These are phyloP conservation scores for Crotalus viridis DNA, from an alignment of 2,113 vertebrate species.

Conservation along the genomic window DNA sequence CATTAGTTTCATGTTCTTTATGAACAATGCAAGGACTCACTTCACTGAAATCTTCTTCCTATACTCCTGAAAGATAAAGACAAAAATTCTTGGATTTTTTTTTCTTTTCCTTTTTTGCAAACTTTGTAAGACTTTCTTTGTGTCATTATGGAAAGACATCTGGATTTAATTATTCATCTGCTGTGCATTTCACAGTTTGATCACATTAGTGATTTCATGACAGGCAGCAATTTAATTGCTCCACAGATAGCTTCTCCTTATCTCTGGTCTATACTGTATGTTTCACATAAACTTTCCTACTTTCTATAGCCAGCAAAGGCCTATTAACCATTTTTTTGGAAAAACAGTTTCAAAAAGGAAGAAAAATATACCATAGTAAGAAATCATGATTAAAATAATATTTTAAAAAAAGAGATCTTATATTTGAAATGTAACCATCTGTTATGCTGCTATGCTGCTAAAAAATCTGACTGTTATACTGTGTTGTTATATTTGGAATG, in stretches of 20 bases:
- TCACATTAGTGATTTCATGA: conserved; percentile 43
- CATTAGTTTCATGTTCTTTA: conserved; percentile 42
- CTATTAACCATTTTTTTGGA: not conserved
- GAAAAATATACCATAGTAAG: conserved; percentile 6
- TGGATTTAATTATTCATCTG: conserved; percentile 62
- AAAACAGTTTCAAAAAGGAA: not conserved
- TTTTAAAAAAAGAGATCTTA: not conserved
- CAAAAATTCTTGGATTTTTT: conserved; percentile 15
- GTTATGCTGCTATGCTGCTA: not conserved
- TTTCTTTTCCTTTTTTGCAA: conserved; percentile 13
- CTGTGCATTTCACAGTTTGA: conserved; percentile 51
- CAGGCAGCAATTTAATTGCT: conserved; percentile 48
- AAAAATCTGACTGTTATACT: not conserved
- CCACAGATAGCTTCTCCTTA: conserved; percentile 32
- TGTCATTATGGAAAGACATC: conserved; percentile 37
- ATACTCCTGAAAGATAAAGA: conserved; percentile 34
- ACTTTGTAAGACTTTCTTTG: conserved; percentile 34
- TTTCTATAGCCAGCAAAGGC: conserved; percentile 8
- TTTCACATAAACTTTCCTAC: conserved; percentile 24
- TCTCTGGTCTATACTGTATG: conserved; percentile 16
- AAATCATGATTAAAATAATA: conserved; percentile 12
- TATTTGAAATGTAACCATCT: not conserved
- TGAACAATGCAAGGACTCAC: conserved; percentile 21
- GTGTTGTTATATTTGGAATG: not conserved
- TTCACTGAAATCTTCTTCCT: conserved; percentile 28